Conservation (phyloP, 1,140 invertebrate species). For the Maniola jurtina region DNA sequence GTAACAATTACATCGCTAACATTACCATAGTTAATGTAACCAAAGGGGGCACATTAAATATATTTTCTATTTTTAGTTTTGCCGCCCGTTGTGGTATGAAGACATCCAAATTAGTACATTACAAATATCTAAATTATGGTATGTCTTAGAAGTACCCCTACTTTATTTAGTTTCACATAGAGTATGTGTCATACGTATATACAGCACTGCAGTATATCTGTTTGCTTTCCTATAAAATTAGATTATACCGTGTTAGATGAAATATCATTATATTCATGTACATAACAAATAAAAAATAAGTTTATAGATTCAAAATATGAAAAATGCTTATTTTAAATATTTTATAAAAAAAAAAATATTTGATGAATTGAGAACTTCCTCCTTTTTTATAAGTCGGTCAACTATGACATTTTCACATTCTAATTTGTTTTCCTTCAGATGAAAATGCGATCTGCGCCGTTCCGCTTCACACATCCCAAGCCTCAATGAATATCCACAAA, state of each 20-base stretch:
- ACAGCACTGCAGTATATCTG: conserved; percentile 32
- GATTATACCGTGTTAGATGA: background rate
- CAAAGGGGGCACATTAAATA: conserved; percentile 25
- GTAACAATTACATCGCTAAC: conserved; percentile 5
- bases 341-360: too few relatives aligned
- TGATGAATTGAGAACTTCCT: too few relatives aligned
- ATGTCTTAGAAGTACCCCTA: conserved; percentile 43
- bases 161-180: conserved; percentile 34
- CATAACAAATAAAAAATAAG: too few relatives aligned
- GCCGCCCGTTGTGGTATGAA: conserved; percentile 66
- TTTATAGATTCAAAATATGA: background rate
- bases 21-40: background rate
- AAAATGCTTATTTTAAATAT: background rate
- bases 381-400: too few relatives aligned
- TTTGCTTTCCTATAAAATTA: conserved; percentile 18
- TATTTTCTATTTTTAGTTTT: conserved; percentile 67
- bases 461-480: conserved; percentile 59
- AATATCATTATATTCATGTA: background rate
- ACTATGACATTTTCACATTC: background rate
- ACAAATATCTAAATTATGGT: conserved; percentile 50
- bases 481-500: conserved; percentile 60
- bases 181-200: conserved; percentile 39
- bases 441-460: conserved; percentile 39
- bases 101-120: conserved; percentile 51
- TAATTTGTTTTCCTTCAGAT: conserved; percentile 47